Evolutionary conservation across 1,140 invertebrate species (phyloP).

Genomic region (Hypsibius dujardini): DNA sequence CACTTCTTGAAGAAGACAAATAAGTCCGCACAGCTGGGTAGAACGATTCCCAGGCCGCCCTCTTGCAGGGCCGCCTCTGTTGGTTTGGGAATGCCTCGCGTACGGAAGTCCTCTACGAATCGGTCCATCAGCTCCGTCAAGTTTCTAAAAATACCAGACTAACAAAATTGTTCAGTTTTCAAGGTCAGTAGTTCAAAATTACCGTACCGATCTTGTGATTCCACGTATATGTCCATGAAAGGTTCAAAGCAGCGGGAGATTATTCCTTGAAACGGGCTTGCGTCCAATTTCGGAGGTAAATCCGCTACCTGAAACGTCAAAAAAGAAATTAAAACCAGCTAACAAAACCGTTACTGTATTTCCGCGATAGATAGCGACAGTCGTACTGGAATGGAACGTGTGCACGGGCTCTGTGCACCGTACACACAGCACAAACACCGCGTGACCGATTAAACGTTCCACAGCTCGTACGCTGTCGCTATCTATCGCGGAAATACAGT

Average conservation of each 20-base stretch:
- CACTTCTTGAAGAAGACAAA: conserved; percentile 68
- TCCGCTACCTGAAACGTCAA: no score
- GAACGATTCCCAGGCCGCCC: conserved; percentile 41
- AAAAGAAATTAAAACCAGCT: no score
- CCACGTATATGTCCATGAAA: conserved; percentile 80
- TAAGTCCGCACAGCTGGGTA: conserved; percentile 80
- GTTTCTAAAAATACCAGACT: conserved; percentile 40
- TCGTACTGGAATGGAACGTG: no score
- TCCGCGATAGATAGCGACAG: no score
- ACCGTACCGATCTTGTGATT: conserved; percentile 58
- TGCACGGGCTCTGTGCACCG: no score
- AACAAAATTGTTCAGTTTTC: conserved; percentile 31
- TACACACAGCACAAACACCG: no score
- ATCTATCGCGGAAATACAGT: no score
- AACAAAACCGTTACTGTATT: no score
- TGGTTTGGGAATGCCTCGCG: conserved; percentile 37
- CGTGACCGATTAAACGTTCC: no score
- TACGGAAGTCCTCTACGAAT: conserved; percentile 48
- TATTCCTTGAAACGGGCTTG: conserved; percentile 46
- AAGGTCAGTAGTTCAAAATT: no score
- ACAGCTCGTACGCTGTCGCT: no score
- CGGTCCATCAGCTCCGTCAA: conserved; percentile 65
- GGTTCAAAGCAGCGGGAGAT: conserved; percentile 80
- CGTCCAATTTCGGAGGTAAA: background rate
- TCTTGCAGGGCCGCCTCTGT: conserved; percentile 36